These are phyloP conservation scores for Centropus bengalensis DNA, from an alignment of 2,113 vertebrate genomes.

Conservation along the genomic window DNA sequence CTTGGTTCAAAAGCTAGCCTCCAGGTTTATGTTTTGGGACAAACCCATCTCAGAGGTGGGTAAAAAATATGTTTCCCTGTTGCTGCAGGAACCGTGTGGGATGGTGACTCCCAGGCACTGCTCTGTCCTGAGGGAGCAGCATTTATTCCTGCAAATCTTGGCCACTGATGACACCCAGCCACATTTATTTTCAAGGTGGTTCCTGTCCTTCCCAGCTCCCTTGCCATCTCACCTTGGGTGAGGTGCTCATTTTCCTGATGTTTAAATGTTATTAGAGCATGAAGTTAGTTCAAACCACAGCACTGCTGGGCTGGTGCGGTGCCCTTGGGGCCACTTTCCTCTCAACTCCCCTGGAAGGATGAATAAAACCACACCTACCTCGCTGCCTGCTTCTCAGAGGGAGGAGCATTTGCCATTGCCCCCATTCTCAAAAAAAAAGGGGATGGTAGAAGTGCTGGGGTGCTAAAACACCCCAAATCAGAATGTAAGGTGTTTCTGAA, in stretches of 20 bases:
- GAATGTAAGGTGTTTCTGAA: not conserved
- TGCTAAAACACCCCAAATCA: not conserved
- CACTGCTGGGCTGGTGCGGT: not conserved
- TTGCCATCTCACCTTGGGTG: too few relatives aligned
- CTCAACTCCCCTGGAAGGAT: not conserved
- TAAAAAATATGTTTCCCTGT: not conserved
- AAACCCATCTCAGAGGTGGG: not conserved
- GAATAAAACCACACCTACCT: not conserved
- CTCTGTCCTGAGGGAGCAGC: not conserved
- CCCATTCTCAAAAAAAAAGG: not conserved
- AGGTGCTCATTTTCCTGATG: not conserved
- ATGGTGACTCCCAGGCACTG: fast-evolving
- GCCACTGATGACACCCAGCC: fast-evolving
- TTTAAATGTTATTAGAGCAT: not conserved
- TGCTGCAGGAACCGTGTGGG: fast-evolving
- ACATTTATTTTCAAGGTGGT: not conserved
- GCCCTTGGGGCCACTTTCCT: not conserved
- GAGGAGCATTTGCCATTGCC: not conserved
- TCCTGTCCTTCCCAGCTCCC: not conserved
- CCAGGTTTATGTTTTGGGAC: not conserved
- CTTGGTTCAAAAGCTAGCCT: not conserved
- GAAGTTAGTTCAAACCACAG: not conserved
- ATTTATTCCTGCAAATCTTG: not conserved
- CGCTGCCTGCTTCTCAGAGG: not conserved
- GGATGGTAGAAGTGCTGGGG: not conserved